Evolutionary conservation across 1,140 invertebrate species (phyloP).

Genomic region (Lordiphosa stackelbergi): DNA sequence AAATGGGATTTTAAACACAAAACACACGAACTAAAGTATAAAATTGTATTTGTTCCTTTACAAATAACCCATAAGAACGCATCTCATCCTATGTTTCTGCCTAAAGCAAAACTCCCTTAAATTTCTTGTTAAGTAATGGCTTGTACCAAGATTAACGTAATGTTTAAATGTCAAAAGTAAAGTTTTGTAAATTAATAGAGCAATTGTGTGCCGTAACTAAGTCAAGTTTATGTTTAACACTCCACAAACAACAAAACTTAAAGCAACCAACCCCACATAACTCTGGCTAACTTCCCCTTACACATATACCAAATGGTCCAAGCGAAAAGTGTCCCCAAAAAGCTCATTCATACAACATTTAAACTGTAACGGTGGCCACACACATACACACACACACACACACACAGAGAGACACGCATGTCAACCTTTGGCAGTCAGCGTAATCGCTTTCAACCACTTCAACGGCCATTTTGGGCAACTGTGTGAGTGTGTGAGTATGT

Average conservation of each 20-base stretch:
- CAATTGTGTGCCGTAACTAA: slow-evolving; percentile 49
- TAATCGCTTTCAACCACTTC: slow-evolving; percentile 75
- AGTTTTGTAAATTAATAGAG: slow-evolving; percentile 44
- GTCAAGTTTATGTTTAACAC: slow-evolving; percentile 55
- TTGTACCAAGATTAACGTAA: slow-evolving; percentile 17
- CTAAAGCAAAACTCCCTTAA: slow-evolving; percentile 24
- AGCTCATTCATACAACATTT: slow-evolving; percentile 71
- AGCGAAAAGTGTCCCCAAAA: slow-evolving; percentile 46
- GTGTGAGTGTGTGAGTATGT: slow-evolving; percentile 11
- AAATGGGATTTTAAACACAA: no score
- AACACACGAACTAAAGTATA: no score
- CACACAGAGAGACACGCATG: slow-evolving; percentile 10
- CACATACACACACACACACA: slow-evolving; percentile 20
- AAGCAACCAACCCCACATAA: slow-evolving; percentile 49
- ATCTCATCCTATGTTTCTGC: no score
- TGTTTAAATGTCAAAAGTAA: slow-evolving; percentile 30
- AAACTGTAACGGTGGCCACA: slow-evolving; percentile 48
- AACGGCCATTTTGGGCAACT: slow-evolving; percentile 66
- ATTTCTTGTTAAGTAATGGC: slow-evolving; percentile 30
- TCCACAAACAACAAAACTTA: slow-evolving; percentile 25
- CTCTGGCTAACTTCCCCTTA: slow-evolving; percentile 16
- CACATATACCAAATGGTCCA: slow-evolving; percentile 12
- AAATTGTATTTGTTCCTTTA: no score
- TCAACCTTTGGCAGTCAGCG: slow-evolving; percentile 71
- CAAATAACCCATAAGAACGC: no score